Evolutionary conservation across 2,888 invertebrate species (phyloP), one percentile per base, ranked within the genome.

Genomic region (Aleiodes leptofemur): DNA sequence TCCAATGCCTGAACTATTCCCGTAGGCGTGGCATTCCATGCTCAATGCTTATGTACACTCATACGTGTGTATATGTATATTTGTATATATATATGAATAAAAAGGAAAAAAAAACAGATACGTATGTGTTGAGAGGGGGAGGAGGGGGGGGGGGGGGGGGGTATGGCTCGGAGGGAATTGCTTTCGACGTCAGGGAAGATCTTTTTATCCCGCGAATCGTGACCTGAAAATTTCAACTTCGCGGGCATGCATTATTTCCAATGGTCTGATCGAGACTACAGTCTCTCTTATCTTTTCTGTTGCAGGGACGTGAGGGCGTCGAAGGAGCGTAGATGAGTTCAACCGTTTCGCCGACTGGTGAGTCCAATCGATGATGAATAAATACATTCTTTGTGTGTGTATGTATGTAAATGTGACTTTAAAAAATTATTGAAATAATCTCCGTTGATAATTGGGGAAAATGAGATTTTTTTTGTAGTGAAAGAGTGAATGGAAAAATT

Each of bases 251-350:
- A 75, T 75, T 75, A 75, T 75, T 75, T 75, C 59, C 68, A 71
- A 55, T 57, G 71, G 68, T 51, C 57, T 75, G 71, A 75, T 75
- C 71, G 68, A 72, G 68, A 68, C 14, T 53, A 50, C n/a, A 31
- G 29, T 68, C 51, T 51, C 38, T 74, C 72, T 76, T 76, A 71
- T 73, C 59, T 69, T 57, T 76, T 73, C 16, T 85, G 82, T 86
- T 87, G 53, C 84, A 87, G 87, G 64, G 83, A 82, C 82, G 76
- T 83, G 82, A 83, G 81, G 80, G 79, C 82, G 80, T 77, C 74
- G 82, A 85, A 83, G 82, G 80, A 85, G 81, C 83, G 85, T 87
- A 86, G 86, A 86, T 87, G 87, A 87, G 83, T 86, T 82, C 83
- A 81, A 83, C 83, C 82, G 82, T 83, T 82, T 80, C 73, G 80